These are phyloP conservation scores for Dryas iulia DNA, from an alignment of 1,140 invertebrate species.

Conservation along the genomic window DNA sequence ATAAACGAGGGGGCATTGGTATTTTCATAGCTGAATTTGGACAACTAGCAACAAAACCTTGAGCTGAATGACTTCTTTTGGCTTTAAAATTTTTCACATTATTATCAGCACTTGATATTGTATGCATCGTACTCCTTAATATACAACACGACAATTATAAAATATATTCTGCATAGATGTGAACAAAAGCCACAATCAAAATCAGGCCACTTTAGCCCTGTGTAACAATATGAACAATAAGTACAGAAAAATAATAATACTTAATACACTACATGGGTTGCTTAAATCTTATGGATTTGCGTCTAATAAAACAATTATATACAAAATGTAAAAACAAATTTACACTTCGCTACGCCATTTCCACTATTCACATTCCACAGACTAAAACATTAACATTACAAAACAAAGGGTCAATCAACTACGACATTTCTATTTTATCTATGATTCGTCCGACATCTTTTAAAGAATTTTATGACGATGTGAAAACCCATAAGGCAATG, in stretches of 20 bases:
- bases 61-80: conserved; percentile 63
- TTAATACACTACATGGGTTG: conserved; percentile 48
- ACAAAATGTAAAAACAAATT: conserved; percentile 67
- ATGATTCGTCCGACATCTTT: neutral
- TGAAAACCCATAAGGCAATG: neutral
- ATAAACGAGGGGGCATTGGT: conserved; percentile 71
- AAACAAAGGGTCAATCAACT: conserved; percentile 15
- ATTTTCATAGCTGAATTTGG: conserved; percentile 67
- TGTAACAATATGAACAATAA: conserved; percentile 37
- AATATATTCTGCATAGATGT: conserved; percentile 39
- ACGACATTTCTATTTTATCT: neutral
- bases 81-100: conserved; percentile 26
- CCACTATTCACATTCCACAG: conserved; percentile 33
- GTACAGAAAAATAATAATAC: conserved; percentile 40
- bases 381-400: conserved; percentile 5
- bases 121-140: conserved; percentile 52
- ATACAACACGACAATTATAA: conserved; percentile 37
- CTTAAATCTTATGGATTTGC: conserved; percentile 69
- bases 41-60: conserved; percentile 55
- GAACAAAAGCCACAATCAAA: conserved; percentile 46
- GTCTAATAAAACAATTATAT: conserved; percentile 71
- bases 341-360: conserved; percentile 70
- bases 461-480: too few species aligned
- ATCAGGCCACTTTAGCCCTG: conserved; percentile 42
- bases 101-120: conserved; percentile 33